Conservation (phyloP, 2,113 vertebrate genomes). For the Lontra canadensis region DNA sequence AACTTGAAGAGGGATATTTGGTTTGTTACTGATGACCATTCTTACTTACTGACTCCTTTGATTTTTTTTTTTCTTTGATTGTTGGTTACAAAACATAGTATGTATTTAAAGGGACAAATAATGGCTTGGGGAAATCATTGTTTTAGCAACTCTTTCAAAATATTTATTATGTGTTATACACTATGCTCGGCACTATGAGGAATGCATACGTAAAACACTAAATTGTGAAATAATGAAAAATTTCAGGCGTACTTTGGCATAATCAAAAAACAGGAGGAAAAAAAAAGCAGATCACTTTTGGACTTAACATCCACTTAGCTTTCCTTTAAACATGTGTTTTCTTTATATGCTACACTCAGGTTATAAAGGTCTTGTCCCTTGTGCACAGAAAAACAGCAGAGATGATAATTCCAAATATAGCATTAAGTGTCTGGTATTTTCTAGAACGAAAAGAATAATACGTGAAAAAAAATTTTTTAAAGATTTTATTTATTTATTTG, state of each 20-base stretch:
- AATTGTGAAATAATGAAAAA: constrained; percentile 20
- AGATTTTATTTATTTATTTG: no score
- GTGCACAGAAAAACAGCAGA: neutral
- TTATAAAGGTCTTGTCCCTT: neutral
- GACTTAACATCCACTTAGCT: neutral
- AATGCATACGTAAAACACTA: neutral
- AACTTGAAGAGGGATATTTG: neutral
- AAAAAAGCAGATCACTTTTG: neutral
- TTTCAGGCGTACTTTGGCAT: neutral
- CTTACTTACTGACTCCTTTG: neutral
- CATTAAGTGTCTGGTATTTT: neutral
- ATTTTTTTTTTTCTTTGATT: neutral
- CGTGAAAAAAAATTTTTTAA: no score
- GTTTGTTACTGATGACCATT: neutral
- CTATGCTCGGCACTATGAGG: neutral
- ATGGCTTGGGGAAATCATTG: neutral
- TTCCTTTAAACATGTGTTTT: neutral
- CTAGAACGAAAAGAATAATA: neutral
- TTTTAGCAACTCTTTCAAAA: neutral
- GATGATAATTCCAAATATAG: neutral
- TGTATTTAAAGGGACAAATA: neutral
- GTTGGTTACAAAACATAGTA: neutral
- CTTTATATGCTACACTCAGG: neutral
- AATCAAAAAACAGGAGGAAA: neutral
- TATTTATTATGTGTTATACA: neutral